phyloP scores from a whole-genome alignment of 2,113 vertebrate species.

The Dascyllus trimaculatus region DNA sequence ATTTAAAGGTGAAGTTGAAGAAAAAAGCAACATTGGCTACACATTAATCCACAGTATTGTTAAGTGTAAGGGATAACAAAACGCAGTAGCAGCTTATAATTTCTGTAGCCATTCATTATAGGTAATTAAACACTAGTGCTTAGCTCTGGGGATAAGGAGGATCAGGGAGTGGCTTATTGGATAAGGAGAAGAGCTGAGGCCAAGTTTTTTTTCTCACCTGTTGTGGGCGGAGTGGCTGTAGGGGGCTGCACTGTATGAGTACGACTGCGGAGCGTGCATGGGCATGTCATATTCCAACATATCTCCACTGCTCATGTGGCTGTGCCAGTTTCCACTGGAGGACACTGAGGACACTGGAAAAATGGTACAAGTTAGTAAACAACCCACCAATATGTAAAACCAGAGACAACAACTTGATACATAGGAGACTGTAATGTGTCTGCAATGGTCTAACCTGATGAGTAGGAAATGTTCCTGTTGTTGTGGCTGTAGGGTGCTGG shows the following conservation, averaged over 20 bases:
- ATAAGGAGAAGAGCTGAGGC: slow-evolving; percentile 55
- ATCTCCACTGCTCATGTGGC: slow-evolving; percentile 81
- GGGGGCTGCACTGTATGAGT: slow-evolving; percentile 85
- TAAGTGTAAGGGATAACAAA: slow-evolving; percentile 15
- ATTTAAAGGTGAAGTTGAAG: slow-evolving; percentile 2
- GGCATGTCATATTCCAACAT: slow-evolving; percentile 86
- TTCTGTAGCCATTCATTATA: slow-evolving; percentile 33
- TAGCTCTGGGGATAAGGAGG: slow-evolving; percentile 64
- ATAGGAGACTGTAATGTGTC: background rate
- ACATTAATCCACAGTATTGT: slow-evolving; percentile 24
- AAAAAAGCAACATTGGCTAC: slow-evolving; percentile 21
- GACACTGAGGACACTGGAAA: slow-evolving; percentile 87
- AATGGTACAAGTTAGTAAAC: slow-evolving; percentile 13
- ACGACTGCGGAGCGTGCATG: slow-evolving; percentile 83
- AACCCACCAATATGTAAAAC: background rate
- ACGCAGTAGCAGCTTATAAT: slow-evolving; percentile 36
- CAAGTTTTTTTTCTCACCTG: slow-evolving; percentile 87
- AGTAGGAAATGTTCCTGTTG: slow-evolving; percentile 86
- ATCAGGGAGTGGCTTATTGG: slow-evolving; percentile 74
- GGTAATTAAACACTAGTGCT: slow-evolving; percentile 68
- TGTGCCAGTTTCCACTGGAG: slow-evolving; percentile 88
- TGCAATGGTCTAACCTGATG: slow-evolving; percentile 68
- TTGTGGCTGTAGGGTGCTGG: slow-evolving; percentile 87
- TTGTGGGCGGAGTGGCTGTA: slow-evolving; percentile 87
- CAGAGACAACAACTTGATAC: background rate